phyloP scores from a whole-genome alignment of 2,113 vertebrate species.

The Megaceryle torquata region DNA sequence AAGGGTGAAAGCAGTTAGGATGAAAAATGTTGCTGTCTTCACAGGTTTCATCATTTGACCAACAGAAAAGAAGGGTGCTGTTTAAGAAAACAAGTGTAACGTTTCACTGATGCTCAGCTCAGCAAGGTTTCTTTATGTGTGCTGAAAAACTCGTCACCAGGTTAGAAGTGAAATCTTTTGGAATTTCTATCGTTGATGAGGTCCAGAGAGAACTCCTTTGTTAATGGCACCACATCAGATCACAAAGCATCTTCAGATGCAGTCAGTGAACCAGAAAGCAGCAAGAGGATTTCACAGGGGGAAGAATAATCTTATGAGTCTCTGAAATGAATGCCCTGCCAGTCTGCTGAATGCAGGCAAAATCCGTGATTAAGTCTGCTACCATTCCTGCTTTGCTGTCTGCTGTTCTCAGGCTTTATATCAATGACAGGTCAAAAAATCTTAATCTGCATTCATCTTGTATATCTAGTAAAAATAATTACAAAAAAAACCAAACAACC shows the following conservation, averaged over 20 bases:
- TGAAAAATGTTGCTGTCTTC: not conserved
- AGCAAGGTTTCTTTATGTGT: not conserved
- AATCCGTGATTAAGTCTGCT: not conserved
- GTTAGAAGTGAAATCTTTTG: not conserved
- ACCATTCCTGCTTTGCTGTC: not conserved
- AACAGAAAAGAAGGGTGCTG: not conserved
- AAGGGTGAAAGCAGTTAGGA: not conserved
- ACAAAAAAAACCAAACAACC: not conserved
- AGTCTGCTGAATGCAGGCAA: not conserved
- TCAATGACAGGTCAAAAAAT: not conserved
- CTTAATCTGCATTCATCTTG: not conserved
- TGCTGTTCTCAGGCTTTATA: not conserved
- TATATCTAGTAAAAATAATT: not conserved
- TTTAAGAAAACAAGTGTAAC: not conserved
- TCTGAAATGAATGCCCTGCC: not conserved
- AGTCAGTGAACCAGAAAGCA: slow-evolving; percentile 7
- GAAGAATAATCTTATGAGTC: not conserved
- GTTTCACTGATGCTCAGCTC: not conserved
- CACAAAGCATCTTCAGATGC: not conserved
- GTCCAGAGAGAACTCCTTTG: not conserved
- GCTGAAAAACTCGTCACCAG: not conserved
- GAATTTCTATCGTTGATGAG: not conserved
- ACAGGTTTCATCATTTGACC: not conserved
- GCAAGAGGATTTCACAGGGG: not conserved
- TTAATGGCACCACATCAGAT: not conserved